Evolutionary conservation across 2,888 invertebrate species (phyloP).

Genomic region (Drosophila subsilvestris): DNA sequence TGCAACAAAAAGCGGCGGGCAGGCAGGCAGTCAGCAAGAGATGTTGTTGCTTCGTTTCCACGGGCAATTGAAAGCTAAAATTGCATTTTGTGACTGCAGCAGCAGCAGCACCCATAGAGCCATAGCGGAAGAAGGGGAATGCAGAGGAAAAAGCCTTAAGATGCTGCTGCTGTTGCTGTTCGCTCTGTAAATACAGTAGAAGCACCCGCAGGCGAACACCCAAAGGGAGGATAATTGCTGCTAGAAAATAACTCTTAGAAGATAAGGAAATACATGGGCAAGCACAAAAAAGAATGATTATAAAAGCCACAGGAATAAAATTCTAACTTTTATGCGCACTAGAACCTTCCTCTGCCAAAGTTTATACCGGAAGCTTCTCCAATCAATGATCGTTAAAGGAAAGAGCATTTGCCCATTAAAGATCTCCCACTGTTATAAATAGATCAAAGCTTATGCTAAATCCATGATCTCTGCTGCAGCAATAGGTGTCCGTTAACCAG

Average conservation of each 20-base stretch:
- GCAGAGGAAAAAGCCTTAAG: constrained; percentile 21
- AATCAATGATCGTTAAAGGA: not conserved
- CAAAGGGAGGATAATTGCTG: not conserved
- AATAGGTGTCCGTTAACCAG: constrained; percentile 1
- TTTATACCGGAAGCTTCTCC: not conserved
- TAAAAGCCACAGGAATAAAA: not conserved
- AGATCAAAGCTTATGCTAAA: not conserved
- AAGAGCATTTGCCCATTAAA: not conserved
- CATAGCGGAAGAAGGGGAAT: not conserved
- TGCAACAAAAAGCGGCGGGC: constrained; percentile 7
- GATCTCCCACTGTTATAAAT: not conserved
- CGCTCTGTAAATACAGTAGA: constrained; percentile 27
- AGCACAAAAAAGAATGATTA: not conserved
- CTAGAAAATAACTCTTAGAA: not conserved
- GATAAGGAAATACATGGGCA: not conserved
- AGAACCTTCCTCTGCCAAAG: no score
- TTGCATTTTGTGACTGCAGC: constrained; percentile 73
- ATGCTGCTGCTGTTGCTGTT: no score
- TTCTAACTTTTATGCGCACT: not conserved
- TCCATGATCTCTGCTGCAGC: no score
- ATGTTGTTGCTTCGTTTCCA: constrained; percentile 54
- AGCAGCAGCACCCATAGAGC: constrained; percentile 5
- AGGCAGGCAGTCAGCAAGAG: constrained; percentile 18
- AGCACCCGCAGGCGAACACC: constrained; percentile 23
- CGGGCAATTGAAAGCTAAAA: constrained; percentile 78